These are phyloP conservation scores for Myotis daubentonii DNA, from an alignment of 2,797 vertebrate genomes.

Conservation along the genomic window DNA sequence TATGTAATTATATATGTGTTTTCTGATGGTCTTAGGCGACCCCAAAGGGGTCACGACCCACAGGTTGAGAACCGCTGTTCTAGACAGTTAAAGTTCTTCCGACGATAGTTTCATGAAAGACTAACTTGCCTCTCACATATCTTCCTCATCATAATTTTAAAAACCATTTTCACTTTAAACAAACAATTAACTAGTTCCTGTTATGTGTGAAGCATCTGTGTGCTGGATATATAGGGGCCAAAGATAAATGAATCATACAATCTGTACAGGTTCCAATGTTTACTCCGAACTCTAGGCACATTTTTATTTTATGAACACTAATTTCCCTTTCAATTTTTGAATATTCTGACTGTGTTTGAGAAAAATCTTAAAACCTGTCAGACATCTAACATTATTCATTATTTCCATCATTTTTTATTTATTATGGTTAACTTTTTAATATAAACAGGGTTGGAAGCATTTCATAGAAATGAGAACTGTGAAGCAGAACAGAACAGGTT, in stretches of 20 bases:
- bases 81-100: not conserved
- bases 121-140: not conserved
- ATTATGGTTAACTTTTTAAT: not conserved
- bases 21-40: too few species aligned
- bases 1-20: too few species aligned
- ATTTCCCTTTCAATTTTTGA: not conserved
- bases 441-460: not conserved
- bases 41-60: too few species aligned
- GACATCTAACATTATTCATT: not conserved
- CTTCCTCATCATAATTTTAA: not conserved
- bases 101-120: not conserved
- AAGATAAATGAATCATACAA: not conserved
- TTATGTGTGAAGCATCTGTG: not conserved
- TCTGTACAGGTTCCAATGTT: not conserved
- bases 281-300: not conserved
- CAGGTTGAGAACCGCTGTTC: not conserved
- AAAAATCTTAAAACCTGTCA: slow-evolving; percentile 5
- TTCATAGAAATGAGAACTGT: not conserved
- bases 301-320: not conserved
- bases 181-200: not conserved
- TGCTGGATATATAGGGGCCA: not conserved
- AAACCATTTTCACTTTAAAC: not conserved
- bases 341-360: not conserved
- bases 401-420: slow-evolving; percentile 1
- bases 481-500: not conserved